Evolutionary conservation across 2,888 invertebrate genomes (phyloP), one percentile per base, ranked within the genome.

Genomic region (Megaustenia siamemsis): DNA sequence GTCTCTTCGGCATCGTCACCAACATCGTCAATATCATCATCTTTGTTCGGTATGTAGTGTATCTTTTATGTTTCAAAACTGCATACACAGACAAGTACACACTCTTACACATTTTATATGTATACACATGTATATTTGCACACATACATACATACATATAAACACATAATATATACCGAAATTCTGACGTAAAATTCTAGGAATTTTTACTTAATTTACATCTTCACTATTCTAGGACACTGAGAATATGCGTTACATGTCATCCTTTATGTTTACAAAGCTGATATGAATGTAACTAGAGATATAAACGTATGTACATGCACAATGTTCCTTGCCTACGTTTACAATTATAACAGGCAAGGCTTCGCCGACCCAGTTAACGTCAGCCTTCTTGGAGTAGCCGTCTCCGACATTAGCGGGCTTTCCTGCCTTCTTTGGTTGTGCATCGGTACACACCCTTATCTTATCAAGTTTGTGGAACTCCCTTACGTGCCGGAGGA

Each of bases 1-100:
- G 71, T 3, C 5, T 71, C 24, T 71, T 71, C 15, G 71, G 71
- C n/a, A 71, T 71, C n/a, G n/a, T 43, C 28, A 45, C 71, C 24
- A 71, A 43, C 28, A 24, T 71, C n/a, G n/a, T 71, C 8, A 71
- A 43, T n/a, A 5, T n/a, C 1, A n/a, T 71, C 45, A 45, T 71
- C 15, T 71, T 71, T 43, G 12, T n/a, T 3, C 40, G 71, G 71
- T 71, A 71, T 24, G 43, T 18, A 8, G 5, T 35, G 35, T 66
- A 21, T 53, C 10, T 53, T 10, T 10, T 15, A 10, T 15, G 21
- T 53, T 10, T 15, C 53, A 53, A 21, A 53, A 53, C 53, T 15
- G 21, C 15, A 53, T 10, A 53, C 10, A 53, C 53, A 53, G 53
- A 53, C 10, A 15, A 21, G 21, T 21, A 53, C 15, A 53, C 10